These are phyloP conservation scores for Melanerpes formicivorus DNA, from an alignment of 2,113 vertebrate species.

Conservation along the genomic window DNA sequence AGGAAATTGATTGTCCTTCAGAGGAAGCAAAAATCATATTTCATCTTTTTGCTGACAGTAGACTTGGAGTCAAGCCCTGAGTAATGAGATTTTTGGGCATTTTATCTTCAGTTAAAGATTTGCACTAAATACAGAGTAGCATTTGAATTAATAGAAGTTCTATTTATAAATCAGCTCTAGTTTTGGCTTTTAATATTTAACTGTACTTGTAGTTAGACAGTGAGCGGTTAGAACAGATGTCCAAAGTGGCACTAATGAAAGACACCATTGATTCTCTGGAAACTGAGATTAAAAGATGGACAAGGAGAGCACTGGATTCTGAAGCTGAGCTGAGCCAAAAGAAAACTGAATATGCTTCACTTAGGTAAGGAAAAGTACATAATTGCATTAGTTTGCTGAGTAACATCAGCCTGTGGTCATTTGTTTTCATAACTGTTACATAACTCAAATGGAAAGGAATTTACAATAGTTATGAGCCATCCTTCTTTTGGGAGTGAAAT, in stretches of 20 bases:
- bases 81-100: neutral
- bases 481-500: neutral
- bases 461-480: neutral
- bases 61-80: neutral
- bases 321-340: constrained; percentile 77
- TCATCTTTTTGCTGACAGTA: neutral
- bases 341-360: constrained; percentile 76
- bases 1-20: neutral
- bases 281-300: constrained; percentile 78
- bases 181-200: neutral
- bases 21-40: neutral
- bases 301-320: constrained; percentile 70
- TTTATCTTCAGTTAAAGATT: neutral
- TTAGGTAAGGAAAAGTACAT: constrained; percentile 73
- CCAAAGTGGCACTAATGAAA: constrained; percentile 76
- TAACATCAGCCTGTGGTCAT: neutral
- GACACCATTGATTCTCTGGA: constrained; percentile 77
- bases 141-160: neutral
- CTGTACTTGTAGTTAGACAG: constrained; percentile 78
- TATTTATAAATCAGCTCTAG: neutral
- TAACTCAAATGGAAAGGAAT: neutral
- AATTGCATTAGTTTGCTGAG: neutral
- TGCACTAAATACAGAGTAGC: neutral
- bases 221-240: constrained; percentile 78
- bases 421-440: neutral